phyloP scores from a whole-genome alignment of 2,888 invertebrate species.

The Hypomecis punctinalis region DNA sequence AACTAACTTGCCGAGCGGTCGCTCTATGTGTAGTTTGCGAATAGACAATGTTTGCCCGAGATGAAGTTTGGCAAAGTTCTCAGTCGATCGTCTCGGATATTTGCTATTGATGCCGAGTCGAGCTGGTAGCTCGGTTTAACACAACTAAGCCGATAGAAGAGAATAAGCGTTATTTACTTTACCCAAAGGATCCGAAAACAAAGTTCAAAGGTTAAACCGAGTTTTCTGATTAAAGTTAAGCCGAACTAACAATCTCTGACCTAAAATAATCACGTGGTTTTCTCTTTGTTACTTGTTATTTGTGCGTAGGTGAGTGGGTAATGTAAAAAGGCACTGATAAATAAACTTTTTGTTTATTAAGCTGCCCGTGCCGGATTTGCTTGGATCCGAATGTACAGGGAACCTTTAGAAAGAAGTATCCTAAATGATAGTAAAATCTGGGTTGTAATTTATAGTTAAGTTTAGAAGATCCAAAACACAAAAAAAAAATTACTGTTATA shows the following conservation, averaged over 20 bases:
- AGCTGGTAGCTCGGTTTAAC: background rate
- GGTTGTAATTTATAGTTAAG: no score
- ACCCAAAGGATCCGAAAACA: slow-evolving; percentile 8
- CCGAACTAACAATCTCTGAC: background rate
- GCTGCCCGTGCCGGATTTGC: no score
- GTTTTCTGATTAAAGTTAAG: slow-evolving; percentile 4
- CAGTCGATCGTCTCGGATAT: slow-evolving; percentile 5
- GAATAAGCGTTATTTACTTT: background rate
- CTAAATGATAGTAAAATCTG: no score
- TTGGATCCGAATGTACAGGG: no score
- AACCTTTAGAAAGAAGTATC: no score
- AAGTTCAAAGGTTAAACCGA: slow-evolving; percentile 9
- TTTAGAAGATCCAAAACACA: no score
- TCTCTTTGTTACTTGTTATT: background rate
- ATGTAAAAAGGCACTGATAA: no score
- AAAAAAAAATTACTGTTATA: no score
- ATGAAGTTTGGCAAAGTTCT: slow-evolving; percentile 20
- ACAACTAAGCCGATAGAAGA: slow-evolving; percentile 5
- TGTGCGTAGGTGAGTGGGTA: no score
- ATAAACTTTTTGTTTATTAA: no score
- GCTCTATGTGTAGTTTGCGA: slow-evolving; percentile 37
- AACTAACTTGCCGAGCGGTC: slow-evolving; percentile 35
- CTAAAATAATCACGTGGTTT: background rate
- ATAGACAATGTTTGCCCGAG: slow-evolving; percentile 34
- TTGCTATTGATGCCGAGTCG: background rate